Percentiles rank a stretch among this genome's conserved stretches.
These are phyloP conservation scores for Falco naumanni DNA, from an alignment of 2,797 vertebrate genomes.

Conservation along the genomic window DNA sequence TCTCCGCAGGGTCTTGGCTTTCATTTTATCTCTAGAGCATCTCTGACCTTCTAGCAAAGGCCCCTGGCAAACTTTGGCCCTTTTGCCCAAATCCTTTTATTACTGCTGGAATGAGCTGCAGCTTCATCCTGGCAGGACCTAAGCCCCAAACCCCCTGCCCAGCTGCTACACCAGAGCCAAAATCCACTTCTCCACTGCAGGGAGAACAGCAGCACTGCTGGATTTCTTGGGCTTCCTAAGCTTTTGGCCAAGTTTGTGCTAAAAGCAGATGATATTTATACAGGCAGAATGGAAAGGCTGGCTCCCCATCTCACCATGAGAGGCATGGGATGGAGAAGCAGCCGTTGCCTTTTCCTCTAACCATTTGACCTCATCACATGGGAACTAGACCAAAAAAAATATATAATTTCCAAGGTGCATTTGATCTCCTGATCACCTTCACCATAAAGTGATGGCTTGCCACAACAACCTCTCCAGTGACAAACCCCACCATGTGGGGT, in stretches of 20 bases:
- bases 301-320: fast-evolving
- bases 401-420: background rate
- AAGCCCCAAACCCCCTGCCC: background rate
- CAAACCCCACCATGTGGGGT: background rate
- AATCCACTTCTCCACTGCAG: fast-evolving
- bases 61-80: background rate
- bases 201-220: background rate
- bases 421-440: background rate
- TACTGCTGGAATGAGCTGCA: background rate
- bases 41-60: background rate
- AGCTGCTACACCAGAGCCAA: background rate
- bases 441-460: background rate
- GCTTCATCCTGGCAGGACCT: background rate
- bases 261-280: background rate
- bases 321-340: background rate
- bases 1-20: fast-evolving
- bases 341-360: background rate
- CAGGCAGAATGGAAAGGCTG: background rate
- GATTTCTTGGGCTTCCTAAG: background rate
- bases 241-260: background rate
- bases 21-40: background rate
- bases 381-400: background rate
- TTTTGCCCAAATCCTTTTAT: background rate
- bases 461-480: background rate
- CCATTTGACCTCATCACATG: background rate